Evolutionary conservation across 2,797 vertebrate genomes (phyloP), one percentile per base, ranked within the genome.

Genomic region (Silurus aristotelis): DNA sequence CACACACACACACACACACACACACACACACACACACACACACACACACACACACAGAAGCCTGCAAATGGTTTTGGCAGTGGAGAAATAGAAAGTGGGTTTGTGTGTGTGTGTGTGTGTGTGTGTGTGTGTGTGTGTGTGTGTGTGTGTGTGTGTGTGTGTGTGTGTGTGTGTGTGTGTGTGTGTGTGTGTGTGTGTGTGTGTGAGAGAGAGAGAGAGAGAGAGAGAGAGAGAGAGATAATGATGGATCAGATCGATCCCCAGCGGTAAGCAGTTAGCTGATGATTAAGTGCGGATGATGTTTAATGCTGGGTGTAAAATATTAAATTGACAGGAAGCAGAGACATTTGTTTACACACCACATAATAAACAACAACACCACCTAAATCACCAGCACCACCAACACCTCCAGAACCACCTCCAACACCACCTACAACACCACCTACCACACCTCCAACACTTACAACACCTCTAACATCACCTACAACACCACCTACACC

Each of bases 1-100:
- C 82, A 86, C 66, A 76, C 43, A 75, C 64, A 86, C 82, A 87
- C 66, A 76, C 43, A 71, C 64, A 86, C 82, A 87, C 61, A 76
- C 43, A 75, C 64, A 86, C 82, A 86, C 66, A 76, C 43, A 75
- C 64, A 86, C 82, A 87, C 66, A 76, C 43, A 75, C 64, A 86
- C 82, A 17, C 22, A 12, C 22, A 64, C 9, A 64, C 22, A 71
- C 70, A 77, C 71, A 77, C 27, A 27, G 27, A 46, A 75, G 56
- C 55, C 68, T 71, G 25, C 82, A 89, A 86, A 83, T 56, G 43
- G 86, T 78, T 86, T 82, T 71, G 68, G 68, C 43, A 71, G 68
- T 71, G 43, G 5, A 71, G 38, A 48, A 71, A 46, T 46, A 71
- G 38, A 71, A 20, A 70, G 31, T 70, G 67, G 31, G 31, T 43